phyloP scores from a whole-genome alignment of 2,888 invertebrate genomes.

The Clostera curtula region DNA sequence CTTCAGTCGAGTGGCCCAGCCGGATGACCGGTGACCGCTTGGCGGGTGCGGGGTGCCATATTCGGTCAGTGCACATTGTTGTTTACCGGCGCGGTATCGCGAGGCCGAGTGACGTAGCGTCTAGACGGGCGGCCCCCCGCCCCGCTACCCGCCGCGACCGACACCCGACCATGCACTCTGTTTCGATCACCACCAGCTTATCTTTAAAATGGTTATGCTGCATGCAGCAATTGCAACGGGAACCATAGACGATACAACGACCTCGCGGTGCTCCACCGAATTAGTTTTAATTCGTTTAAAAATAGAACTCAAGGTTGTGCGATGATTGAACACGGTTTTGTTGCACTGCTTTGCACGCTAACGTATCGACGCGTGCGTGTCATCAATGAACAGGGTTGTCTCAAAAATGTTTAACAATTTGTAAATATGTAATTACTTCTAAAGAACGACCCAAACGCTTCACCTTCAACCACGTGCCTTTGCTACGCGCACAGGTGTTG shows the following conservation, averaged over 20 bases:
- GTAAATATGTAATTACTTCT: too few species aligned
- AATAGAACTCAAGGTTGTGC: too few species aligned
- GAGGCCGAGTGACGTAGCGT: constrained; percentile 77
- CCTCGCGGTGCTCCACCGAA: constrained; percentile 5
- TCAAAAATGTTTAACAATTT: too few species aligned
- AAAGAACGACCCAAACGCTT: too few species aligned
- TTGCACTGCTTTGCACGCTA: too few species aligned
- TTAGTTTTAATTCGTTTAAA: constrained; percentile 2
- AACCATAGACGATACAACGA: constrained; percentile 16
- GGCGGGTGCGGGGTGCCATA: constrained; percentile 62
- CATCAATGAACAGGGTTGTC: too few species aligned
- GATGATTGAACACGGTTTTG: too few species aligned
- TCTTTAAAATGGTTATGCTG: constrained; percentile 66
- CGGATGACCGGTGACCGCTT: constrained; percentile 44
- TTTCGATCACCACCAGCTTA: constrained; percentile 67
- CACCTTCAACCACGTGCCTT: too few species aligned
- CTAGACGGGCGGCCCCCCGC: constrained; percentile 54
- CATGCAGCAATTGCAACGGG: constrained; percentile 32
- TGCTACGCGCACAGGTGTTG: too few species aligned
- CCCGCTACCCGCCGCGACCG: constrained; percentile 25
- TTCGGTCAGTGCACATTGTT: constrained; percentile 74
- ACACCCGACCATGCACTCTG: constrained; percentile 57
- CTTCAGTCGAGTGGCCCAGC: constrained; percentile 30
- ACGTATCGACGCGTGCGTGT: too few species aligned
- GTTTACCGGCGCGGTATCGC: constrained; percentile 76